These are phyloP conservation scores for Corythornis madagascariensis DNA, from an alignment of 2,113 vertebrate genomes.

Conservation along the genomic window DNA sequence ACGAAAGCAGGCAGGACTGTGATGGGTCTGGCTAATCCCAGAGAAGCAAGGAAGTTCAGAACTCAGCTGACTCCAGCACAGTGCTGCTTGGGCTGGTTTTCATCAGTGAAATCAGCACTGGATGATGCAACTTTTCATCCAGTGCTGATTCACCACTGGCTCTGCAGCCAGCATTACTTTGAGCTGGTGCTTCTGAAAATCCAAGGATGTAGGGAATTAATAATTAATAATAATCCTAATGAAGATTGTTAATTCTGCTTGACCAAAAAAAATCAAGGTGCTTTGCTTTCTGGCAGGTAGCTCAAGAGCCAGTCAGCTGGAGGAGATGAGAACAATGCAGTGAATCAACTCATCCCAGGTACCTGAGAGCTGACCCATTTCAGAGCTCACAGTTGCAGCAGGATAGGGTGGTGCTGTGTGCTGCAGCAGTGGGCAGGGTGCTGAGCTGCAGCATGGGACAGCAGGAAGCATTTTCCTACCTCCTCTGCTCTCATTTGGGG, in stretches of 20 bases:
- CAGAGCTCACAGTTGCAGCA: not conserved
- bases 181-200: not conserved
- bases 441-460: not conserved
- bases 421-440: not conserved
- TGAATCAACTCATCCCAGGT: not conserved
- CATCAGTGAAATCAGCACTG: not conserved
- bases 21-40: conserved; percentile 18
- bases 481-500: not conserved
- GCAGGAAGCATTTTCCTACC: not conserved
- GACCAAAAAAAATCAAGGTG: conserved; percentile 1
- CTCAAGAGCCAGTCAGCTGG: not conserved
- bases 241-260: conserved; percentile 53
- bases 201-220: not conserved
- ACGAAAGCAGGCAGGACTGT: not conserved
- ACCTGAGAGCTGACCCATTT: not conserved
- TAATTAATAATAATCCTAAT: not conserved
- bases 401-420: not conserved
- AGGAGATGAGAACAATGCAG: not conserved
- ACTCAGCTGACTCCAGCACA: not conserved
- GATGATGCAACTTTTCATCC: too few species aligned
- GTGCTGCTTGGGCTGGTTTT: conserved; percentile 13
- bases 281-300: conserved; percentile 4
- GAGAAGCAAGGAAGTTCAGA: conserved; percentile 19
- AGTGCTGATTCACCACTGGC: not conserved
- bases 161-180: not conserved